Evolutionary conservation across 2,113 vertebrate species (phyloP), one percentile per base, ranked within the genome.

Genomic region (Cepphus grylle): DNA sequence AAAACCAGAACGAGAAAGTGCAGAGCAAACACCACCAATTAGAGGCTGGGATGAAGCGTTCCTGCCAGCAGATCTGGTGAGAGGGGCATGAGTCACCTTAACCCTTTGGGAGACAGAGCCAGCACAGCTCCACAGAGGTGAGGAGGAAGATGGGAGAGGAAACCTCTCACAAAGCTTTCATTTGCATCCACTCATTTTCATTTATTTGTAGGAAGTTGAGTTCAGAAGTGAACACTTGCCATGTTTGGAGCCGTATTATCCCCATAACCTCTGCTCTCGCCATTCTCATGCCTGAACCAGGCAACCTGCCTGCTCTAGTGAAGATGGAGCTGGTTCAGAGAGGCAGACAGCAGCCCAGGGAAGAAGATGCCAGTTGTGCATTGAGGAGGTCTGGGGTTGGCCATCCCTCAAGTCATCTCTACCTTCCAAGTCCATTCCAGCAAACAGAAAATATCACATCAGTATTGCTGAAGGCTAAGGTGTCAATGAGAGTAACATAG

Each of bases 11-110:
- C 15, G 59, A 97, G 96, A 97, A 96, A 97, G 91, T 93, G 91
- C 95, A 97, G 93, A 91, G 86, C 97, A 97, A 97, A 95, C 96
- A 97, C 87, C 94, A 95, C 91, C 95, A 97, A 96, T 96, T 96
- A 91, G 78, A 94, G 96, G 93, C 97, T 91, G 81, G 93, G 94
- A 96, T 93, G 91, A 90, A 96, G 70, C 20, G 14, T 77, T 94
- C 74, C 93, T 96, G 93, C 94, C 94, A 94, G 94, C 70, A 69
- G 88, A 95, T 91, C 95, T 95, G 93, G 93, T 74, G 74, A 96
- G 94, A 94, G 89, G 93, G 94, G 79, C 88, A 93, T 96, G 97
- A 97, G 87, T 97, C 94, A 95, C 91, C 81, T 96, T 97, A 97
- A 97, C 95, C 93, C 94, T 97, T 83, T 19, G 32, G 67, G 23